A percentile compares a stretch with the other conserved stretches of the same genome.
These are phyloP conservation scores for Aelia acuminata DNA, from an alignment of 2,888 invertebrate genomes.

Conservation along the genomic window DNA sequence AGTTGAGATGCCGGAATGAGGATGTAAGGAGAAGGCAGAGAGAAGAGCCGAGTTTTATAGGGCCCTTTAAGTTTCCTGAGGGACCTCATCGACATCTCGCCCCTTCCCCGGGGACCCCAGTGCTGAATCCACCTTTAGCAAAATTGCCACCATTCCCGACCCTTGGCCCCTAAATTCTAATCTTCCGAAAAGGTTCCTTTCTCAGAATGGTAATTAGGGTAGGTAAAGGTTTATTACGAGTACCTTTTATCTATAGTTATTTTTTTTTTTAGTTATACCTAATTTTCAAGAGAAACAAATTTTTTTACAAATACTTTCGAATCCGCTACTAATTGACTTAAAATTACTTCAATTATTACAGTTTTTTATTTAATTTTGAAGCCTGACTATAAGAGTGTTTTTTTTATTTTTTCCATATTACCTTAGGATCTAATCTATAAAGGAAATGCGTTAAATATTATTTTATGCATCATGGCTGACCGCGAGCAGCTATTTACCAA, in stretches of 20 bases:
- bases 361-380: too few species aligned
- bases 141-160: conserved; percentile 2
- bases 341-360: too few species aligned
- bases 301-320: too few species aligned
- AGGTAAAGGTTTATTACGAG: not conserved
- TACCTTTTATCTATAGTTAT: not conserved
- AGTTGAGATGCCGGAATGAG: not conserved
- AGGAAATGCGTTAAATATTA: too few species aligned
- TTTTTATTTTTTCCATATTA: too few species aligned
- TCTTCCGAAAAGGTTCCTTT: not conserved
- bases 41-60: not conserved
- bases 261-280: not conserved
- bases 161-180: not conserved
- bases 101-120: not conserved
- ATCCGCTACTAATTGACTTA: too few species aligned
- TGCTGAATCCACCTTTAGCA: conserved; percentile 23
- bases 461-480: too few species aligned
- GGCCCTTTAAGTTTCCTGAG: not conserved
- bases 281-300: too few species aligned
- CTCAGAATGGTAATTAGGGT: not conserved
- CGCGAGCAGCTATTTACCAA: too few species aligned
- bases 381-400: too few species aligned
- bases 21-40: not conserved
- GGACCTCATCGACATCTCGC: conserved; percentile 18
- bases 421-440: too few species aligned